Base-by-base conservation (phyloP, 1,140 invertebrate species). In the Ruditapes philippinarum region DNA sequence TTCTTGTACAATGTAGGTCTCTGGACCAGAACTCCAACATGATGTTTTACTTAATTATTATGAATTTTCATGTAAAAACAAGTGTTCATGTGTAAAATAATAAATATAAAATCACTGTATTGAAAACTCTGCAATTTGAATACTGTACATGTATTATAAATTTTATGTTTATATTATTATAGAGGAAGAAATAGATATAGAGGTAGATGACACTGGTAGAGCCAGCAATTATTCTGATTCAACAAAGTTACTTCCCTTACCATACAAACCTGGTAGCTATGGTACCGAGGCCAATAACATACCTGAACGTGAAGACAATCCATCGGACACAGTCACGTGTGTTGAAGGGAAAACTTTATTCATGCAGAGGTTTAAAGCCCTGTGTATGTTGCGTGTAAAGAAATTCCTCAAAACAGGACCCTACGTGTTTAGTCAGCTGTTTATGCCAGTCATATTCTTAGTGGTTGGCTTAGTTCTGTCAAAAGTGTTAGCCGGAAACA, bases 381-480 rank as follows among this genome's bases (percentile, higher is more conserved):
- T 94, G 36, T 36, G 84, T 22, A 88, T 91, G 82, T 78, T 94
- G 14, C 85, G 93, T 1, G 89, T 91, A 38, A 36, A 90, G 14
- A 49, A 91, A 11, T 68, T 81, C 22, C 73, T 90, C 9, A 89
- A 92, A 33, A 92, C 82, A 42, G 80, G 84, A 38, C 70, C 83
- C 19, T 76, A 89, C 19, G 31, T 93, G n/a, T 60, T 93, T 38
- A 91, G 91, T 38, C 91, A 92, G 54, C 40, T 94, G 1, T 9
- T 94, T 45, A 42, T 95, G 14, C 94, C 94, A 0, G 80, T 94
- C 1, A 83, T 89, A 0, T 84, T 95, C 25, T 88, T 94, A 3
- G 42, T 92, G 0, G 83, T 91, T 36, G 92, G 91, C 31, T 62
- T 92, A 28, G 65, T 92, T n/a, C 25, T 94, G 38, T 74, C 68